Base-by-base conservation (phyloP, 2,113 vertebrate genomes). In the Gallinago jamesoni region DNA sequence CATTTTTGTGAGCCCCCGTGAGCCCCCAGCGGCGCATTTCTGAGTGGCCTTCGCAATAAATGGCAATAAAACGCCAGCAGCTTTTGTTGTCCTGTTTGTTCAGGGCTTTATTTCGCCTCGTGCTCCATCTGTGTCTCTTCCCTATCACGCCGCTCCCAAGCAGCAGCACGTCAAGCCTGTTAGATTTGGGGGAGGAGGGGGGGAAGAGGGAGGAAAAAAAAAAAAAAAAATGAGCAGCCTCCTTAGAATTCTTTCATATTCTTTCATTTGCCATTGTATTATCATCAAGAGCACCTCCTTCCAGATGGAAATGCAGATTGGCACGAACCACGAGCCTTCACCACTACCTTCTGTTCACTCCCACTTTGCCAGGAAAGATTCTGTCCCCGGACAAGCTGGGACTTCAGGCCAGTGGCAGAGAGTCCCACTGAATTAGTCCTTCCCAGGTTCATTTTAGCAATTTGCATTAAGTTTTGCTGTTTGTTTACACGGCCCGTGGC, bases 291-390 rank as follows among this genome's bases (percentile, higher is more conserved):
- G 80, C 90, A 84, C 56, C 84, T 79, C 64, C 75, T 24, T 90
- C 95, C 97, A 97, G 94, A 97, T 97, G 94, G 97, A 88, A 95
- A 96, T 17, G 45, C 93, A 94, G 94, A 52, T 55, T 96, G 97
- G 93, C 89, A 55, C 21, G 22, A 80, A 23, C 63, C 14, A 37
- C 9, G 8, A 94, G 96, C 82, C 73, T 89, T 84, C n/a, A 3
- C 81, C 15, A 2, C 68, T 75, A 12, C 97, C 97, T 97, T 97
- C 98, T 97, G 97, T 75, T 96, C 96, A 28, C n/a, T 82, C 69
- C 95, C 2, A 33, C 92, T 88, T 68, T 96, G 95, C 97, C 96
- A 97, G 84, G 66, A 66, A 59, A 31, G 89, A 96, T 95, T 41
- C 94, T 27, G 13, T 56, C 78, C 94, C 79, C 3, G 30, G 86